These are phyloP conservation scores for Halictus rubicundus DNA, from an alignment of 1,140 invertebrate species.

Conservation along the genomic window DNA sequence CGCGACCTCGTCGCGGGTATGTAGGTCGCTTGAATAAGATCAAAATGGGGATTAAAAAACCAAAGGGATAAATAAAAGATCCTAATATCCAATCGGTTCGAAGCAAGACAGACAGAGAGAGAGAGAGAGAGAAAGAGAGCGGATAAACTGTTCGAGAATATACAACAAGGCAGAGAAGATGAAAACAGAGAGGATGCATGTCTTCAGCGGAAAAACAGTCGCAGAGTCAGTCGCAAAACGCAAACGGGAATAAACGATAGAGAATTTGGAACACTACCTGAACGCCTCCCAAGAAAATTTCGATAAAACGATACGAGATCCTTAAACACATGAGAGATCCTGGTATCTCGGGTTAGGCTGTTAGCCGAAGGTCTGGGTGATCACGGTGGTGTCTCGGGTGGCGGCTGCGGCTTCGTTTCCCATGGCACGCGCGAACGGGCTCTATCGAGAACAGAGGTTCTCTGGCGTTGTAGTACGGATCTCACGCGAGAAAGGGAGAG, in stretches of 20 bases:
- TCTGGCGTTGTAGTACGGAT: not conserved
- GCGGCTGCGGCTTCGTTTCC: not conserved
- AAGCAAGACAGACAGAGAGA: not conserved
- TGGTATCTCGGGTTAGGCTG: not conserved
- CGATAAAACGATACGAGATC: constrained; percentile 52
- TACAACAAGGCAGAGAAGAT: not conserved
- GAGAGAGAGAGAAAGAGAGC: not conserved
- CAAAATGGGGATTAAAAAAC: not conserved
- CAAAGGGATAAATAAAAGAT: not conserved
- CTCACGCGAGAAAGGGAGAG: not conserved
- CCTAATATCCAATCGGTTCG: not conserved
- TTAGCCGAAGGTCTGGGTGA: constrained; percentile 8
- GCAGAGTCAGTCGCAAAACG: too few species aligned
- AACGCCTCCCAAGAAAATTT: constrained; percentile 48
- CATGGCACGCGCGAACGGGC: not conserved
- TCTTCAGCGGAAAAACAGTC: too few species aligned
- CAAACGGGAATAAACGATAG: not conserved
- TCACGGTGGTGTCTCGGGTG: not conserved
- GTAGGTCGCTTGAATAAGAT: not conserved
- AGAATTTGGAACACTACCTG: constrained; percentile 34
- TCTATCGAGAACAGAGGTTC: not conserved
- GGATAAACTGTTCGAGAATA: too few species aligned
- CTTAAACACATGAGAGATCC: constrained; percentile 39
- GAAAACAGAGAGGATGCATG: too few species aligned
- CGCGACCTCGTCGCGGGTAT: not conserved